Evolutionary conservation across 2,888 invertebrate genomes (phyloP), one percentile per base, ranked within the genome.

Genomic region (Auanema freiburgensis): DNA sequence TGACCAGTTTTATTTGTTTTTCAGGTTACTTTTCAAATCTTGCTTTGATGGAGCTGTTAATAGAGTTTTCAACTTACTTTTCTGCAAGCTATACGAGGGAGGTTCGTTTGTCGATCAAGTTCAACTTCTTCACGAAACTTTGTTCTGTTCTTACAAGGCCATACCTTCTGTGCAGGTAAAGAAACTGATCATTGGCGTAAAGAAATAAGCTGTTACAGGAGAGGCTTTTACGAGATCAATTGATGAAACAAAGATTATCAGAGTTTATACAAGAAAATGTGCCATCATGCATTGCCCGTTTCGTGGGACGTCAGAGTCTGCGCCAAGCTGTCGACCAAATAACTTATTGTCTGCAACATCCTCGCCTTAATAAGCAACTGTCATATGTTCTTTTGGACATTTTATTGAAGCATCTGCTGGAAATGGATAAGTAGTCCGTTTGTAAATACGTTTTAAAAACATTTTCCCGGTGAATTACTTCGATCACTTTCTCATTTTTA

Each of bases 371-470:
- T 79, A 89, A 89, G 78, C 86, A 87, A 89, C 85, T 92, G 73
- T 89, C 89, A 67, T 92, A 92, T 85, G 89, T 90, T 76, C 86
- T 92, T 58, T 84, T 93, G 74, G 93, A 93, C 55, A 63, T 60
- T 5, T 57, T 74, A 1, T 43, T 70, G 10, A 1, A 63, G 12
- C 41, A 63, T 46, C 24, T 67, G 4, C 67, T 70, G 46, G 53
- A 52, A 3, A 11, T 33, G 33, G 33, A 33, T 33, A 33, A 33
- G 33, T 8, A 33, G 33, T 33, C 33, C 8, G 33, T 5, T 33
- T 33, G 33, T 33, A 33, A 33, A 33, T 33, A 33, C 3, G 33
- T 33, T 33, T 33, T 33, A 33, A 33, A 33, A 33, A 33, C 33
- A 33, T 5, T 33, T 33, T 33, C 33, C 33, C 33, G 33, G 8